phyloP scores from a whole-genome alignment of 2,797 vertebrate species.

The Lepus oiostolus region DNA sequence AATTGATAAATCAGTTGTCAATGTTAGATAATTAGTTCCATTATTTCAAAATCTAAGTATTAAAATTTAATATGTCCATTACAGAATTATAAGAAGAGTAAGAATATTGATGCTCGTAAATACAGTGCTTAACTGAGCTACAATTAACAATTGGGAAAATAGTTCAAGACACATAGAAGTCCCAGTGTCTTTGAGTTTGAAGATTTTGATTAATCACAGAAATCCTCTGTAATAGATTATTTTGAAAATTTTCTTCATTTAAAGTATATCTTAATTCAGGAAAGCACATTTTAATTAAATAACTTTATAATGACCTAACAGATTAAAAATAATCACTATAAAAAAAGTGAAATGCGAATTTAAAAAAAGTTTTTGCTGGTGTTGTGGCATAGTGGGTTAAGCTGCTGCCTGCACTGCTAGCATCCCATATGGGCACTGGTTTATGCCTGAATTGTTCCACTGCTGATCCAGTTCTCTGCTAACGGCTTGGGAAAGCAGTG shows the following conservation, averaged over 20 bases:
- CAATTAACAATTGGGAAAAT: slow-evolving; percentile 62
- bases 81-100: slow-evolving; percentile 33
- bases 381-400: no score
- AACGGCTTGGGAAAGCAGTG: no score
- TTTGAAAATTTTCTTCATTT: neutral
- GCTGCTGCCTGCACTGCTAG: no score
- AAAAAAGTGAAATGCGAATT: neutral
- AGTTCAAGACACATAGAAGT: slow-evolving; percentile 1
- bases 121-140: neutral
- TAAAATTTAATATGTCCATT: slow-evolving; percentile 68
- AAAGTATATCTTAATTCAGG: neutral
- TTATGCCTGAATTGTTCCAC: no score
- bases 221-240: neutral
- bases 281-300: neutral
- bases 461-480: no score
- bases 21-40: slow-evolving; percentile 49
- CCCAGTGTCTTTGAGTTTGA: neutral
- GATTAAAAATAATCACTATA: neutral
- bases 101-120: slow-evolving; percentile 30
- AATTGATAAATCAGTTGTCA: slow-evolving; percentile 43
- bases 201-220: neutral
- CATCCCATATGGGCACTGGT: no score
- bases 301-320: neutral
- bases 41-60: slow-evolving; percentile 66
- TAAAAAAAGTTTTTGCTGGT: no score